These are phyloP conservation scores for Octopus sinensis DNA, from an alignment of 1,140 invertebrate species.

Conservation along the genomic window DNA sequence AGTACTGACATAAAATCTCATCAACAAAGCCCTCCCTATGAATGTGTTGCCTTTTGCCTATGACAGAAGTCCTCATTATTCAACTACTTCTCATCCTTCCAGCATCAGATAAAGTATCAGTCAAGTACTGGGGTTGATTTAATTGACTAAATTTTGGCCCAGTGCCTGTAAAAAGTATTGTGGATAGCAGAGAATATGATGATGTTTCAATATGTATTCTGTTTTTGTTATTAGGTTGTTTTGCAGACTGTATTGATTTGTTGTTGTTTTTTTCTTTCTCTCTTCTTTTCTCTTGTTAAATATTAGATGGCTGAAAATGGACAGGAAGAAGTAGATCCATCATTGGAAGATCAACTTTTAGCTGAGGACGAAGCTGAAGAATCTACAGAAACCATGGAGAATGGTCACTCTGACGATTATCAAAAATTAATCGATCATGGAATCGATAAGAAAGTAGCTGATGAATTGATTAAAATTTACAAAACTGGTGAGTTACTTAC, in stretches of 20 bases:
- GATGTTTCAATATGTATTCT: neutral
- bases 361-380: conserved; percentile 29
- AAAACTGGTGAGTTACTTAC: conserved; percentile 70
- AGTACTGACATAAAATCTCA: too few relatives aligned
- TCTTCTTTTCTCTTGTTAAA: neutral
- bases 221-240: neutral
- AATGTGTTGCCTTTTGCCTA: too few relatives aligned
- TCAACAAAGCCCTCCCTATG: too few relatives aligned
- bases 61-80: too few relatives aligned
- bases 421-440: conserved; percentile 79
- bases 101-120: neutral
- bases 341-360: conserved; percentile 32
- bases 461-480: conserved; percentile 94
- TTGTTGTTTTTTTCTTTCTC: neutral
- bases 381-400: conserved; percentile 24
- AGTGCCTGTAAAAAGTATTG: neutral
- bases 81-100: too few relatives aligned
- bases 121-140: neutral
- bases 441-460: conserved; percentile 87
- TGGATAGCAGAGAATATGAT: neutral
- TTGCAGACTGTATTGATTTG: neutral
- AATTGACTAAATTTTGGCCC: neutral
- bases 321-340: conserved; percentile 33
- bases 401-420: conserved; percentile 71
- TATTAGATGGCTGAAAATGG: conserved; percentile 37